phyloP scores from a whole-genome alignment of 2,888 invertebrate genomes.

The Leptarthrus brevirostris region DNA sequence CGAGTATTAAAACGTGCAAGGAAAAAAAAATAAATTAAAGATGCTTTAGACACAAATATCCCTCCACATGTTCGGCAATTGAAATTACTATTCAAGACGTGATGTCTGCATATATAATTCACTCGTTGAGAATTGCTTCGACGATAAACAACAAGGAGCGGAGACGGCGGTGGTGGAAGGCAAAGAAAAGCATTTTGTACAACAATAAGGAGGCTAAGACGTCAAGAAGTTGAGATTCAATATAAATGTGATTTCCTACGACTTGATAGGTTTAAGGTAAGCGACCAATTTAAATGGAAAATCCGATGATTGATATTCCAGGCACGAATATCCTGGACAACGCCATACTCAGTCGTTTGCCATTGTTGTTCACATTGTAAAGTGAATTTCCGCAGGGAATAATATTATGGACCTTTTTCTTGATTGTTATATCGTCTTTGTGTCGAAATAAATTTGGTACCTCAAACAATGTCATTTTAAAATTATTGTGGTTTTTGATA shows the following conservation, averaged over 20 bases:
- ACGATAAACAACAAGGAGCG: background rate
- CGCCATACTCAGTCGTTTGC: background rate
- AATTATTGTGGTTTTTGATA: too few species aligned
- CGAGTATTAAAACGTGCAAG: background rate
- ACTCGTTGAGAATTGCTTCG: background rate
- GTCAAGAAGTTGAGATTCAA: slow-evolving; percentile 30
- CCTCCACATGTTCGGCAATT: background rate
- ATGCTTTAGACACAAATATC: background rate
- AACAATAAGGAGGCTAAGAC: slow-evolving; percentile 7
- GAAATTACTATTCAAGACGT: background rate
- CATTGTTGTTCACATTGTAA: background rate
- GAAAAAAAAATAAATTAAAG: background rate
- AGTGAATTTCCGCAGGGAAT: background rate
- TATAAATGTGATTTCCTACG: slow-evolving; percentile 41
- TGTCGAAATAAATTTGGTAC: too few species aligned
- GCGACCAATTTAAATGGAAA: slow-evolving; percentile 41
- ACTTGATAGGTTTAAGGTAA: slow-evolving; percentile 31
- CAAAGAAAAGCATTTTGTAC: slow-evolving; percentile 30
- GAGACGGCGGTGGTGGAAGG: background rate
- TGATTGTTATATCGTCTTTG: too few species aligned
- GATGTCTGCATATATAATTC: background rate
- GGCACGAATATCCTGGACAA: slow-evolving; percentile 34
- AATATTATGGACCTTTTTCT: too few species aligned
- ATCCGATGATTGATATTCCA: slow-evolving; percentile 33
- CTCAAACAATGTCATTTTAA: too few species aligned